phyloP scores from a whole-genome alignment of 2,113 vertebrate genomes.

The Elephas maximus region DNA sequence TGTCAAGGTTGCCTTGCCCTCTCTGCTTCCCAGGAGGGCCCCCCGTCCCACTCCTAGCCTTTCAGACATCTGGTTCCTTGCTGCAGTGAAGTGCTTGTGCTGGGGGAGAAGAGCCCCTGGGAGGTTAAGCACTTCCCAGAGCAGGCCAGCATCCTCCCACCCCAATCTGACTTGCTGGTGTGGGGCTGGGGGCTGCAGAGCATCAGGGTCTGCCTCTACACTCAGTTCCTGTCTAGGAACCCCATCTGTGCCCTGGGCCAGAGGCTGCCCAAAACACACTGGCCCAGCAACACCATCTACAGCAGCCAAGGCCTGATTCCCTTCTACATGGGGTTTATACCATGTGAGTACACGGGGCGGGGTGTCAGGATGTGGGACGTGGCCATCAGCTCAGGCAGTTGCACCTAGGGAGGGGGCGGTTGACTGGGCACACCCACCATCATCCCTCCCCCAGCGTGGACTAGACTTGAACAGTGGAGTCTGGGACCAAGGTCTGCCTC shows the following conservation, averaged over 20 bases:
- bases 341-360: constrained; percentile 74
- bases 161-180: fast-evolving
- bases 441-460: no score
- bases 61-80: not conserved
- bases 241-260: constrained; percentile 71
- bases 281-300: constrained; percentile 86
- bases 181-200: not conserved
- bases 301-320: constrained; percentile 83
- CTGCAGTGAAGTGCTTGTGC: no score
- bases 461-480: no score
- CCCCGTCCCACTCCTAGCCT: no score
- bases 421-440: no score
- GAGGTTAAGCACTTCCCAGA: no score
- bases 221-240: constrained; percentile 82
- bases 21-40: no score
- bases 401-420: fast-evolving
- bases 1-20: not conserved
- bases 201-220: not conserved
- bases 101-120: no score
- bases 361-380: no score
- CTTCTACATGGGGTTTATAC: constrained; percentile 86
- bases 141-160: not conserved
- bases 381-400: not conserved
- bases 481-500: no score
- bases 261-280: constrained; percentile 80